Percentiles rank a stretch among this genome's conserved stretches.
These are phyloP conservation scores for Eucriotettix oculatus DNA, from an alignment of 2,888 invertebrate species.

Conservation along the genomic window DNA sequence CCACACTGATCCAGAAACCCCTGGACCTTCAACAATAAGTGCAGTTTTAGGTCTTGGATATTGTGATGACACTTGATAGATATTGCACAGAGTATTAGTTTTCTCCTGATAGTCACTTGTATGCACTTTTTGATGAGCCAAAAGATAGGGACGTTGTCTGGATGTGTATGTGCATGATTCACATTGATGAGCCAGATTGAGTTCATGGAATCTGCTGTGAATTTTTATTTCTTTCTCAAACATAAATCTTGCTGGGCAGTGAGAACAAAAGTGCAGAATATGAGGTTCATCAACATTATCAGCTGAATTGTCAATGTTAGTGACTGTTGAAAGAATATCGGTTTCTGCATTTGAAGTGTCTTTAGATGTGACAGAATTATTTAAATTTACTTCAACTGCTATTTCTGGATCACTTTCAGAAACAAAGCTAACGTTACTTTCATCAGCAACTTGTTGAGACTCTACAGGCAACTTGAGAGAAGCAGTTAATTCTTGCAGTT, in stretches of 20 bases:
- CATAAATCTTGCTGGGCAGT: constrained; percentile 61
- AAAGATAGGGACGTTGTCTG: constrained; percentile 47
- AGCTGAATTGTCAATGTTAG: background rate
- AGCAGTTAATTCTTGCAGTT: constrained; percentile 32
- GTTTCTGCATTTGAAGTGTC: background rate
- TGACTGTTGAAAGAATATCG: background rate
- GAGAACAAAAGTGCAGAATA: constrained; percentile 53
- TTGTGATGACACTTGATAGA: constrained; percentile 44
- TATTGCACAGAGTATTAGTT: constrained; percentile 46
- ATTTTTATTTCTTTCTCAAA: constrained; percentile 51
- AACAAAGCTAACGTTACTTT: background rate
- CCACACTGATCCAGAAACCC: constrained; percentile 26
- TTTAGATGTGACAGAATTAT: background rate
- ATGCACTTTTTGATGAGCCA: constrained; percentile 55
- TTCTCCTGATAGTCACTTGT: constrained; percentile 29
- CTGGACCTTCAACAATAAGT: constrained; percentile 27
- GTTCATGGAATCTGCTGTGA: constrained; percentile 54
- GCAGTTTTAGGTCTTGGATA: constrained; percentile 44
- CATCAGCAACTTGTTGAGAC: background rate
- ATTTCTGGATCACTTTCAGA: background rate
- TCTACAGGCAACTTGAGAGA: constrained; percentile 4
- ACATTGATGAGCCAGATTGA: constrained; percentile 47
- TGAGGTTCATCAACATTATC: background rate
- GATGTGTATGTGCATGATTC: constrained; percentile 63
- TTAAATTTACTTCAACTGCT: background rate